Percentiles rank a stretch among this genome's conserved stretches.
phyloP scores from a whole-genome alignment of 2,888 invertebrate species.

The Lycaena phlaeas region DNA sequence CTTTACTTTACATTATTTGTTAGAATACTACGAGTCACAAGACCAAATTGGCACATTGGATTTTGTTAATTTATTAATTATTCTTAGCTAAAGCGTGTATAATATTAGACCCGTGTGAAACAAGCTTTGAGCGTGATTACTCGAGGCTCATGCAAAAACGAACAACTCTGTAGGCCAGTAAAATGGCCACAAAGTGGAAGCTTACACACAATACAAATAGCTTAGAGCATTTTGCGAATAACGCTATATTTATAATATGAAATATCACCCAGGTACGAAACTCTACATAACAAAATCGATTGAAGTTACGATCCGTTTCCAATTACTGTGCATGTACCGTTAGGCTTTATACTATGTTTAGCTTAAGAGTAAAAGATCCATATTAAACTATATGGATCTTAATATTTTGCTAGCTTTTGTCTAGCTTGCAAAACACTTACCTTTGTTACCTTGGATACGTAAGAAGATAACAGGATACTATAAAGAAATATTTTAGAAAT shows the following conservation, averaged over 20 bases:
- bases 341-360: not conserved
- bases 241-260: slow-evolving; percentile 16
- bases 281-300: not conserved
- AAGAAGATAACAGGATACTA: too few species aligned
- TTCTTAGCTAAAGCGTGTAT: too few species aligned
- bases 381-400: too few species aligned
- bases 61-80: not conserved
- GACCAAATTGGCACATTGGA: too few species aligned
- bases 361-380: too few species aligned
- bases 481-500: too few species aligned
- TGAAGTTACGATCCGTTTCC: not conserved
- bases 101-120: slow-evolving; percentile 6
- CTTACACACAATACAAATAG: slow-evolving; percentile 38
- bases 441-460: too few species aligned
- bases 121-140: slow-evolving; percentile 33
- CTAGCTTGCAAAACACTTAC: too few species aligned
- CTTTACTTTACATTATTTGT: too few species aligned
- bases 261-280: slow-evolving; percentile 1
- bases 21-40: too few species aligned
- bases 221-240: slow-evolving; percentile 27
- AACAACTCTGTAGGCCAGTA: slow-evolving; percentile 33
- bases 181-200: slow-evolving; percentile 45
- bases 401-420: too few species aligned
- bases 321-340: not conserved
- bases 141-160: slow-evolving; percentile 37